Evolutionary conservation across 2,797 vertebrate genomes (phyloP).

Genomic region (Telmatherina bonti): DNA sequence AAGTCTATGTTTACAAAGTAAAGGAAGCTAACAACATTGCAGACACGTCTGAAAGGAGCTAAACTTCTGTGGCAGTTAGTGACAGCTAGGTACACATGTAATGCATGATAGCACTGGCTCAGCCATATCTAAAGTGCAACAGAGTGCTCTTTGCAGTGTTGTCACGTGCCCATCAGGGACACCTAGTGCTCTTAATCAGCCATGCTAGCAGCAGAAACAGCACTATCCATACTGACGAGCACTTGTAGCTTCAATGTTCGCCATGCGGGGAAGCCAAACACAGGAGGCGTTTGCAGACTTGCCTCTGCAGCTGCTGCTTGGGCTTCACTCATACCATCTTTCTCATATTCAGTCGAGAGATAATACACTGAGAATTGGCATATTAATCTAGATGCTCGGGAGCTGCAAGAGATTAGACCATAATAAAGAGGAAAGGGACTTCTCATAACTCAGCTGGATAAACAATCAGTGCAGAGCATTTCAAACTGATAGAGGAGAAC

Average conservation of each 20-base stretch:
- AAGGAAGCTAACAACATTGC: not conserved
- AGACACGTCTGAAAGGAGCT: not conserved
- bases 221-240: constrained; percentile 15
- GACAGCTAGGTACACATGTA: constrained; percentile 5
- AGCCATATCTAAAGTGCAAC: constrained; percentile 7
- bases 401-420: constrained; percentile 47
- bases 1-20: not conserved
- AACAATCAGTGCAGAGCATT: constrained; percentile 9
- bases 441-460: constrained; percentile 37
- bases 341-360: constrained; percentile 24
- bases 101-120: not conserved
- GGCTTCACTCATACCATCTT: constrained; percentile 22
- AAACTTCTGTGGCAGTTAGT: not conserved
- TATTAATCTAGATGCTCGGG: constrained; percentile 51
- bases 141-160: constrained; percentile 8
- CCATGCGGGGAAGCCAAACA: not conserved
- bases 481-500: constrained; percentile 26
- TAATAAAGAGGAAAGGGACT: constrained; percentile 32
- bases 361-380: constrained; percentile 46
- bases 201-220: constrained; percentile 1
- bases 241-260: constrained; percentile 25
- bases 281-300: not conserved
- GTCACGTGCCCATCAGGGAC: constrained; percentile 24
- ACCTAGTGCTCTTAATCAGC: constrained; percentile 25
- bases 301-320: constrained; percentile 11